Base-by-base conservation (phyloP, 2,888 invertebrate genomes). In the Amphipyra berbera region DNA sequence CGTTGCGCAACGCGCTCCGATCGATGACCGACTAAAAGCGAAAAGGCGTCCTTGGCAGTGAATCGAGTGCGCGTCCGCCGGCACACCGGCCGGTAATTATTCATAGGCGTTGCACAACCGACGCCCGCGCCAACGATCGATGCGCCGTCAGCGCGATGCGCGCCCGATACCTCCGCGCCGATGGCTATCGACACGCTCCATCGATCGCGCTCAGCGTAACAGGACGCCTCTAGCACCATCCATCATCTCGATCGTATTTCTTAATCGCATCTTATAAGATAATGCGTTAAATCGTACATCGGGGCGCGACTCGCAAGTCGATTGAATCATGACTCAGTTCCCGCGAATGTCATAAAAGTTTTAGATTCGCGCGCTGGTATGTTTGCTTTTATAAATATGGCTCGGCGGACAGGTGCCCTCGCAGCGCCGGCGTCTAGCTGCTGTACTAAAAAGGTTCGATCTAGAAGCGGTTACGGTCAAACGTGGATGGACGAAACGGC, bases 41-140 rank as follows among this genome's bases (percentile, higher is more conserved):
- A 90, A 88, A 89, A 83, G 83, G 82, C 90, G 90, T 90, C 91
- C 90, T 91, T 90, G 91, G 87, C 90, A 90, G 82, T 91, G 90
- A 89, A 88, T 83, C 84, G 82, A 83, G 82, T 71, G 78, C 83
- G 81, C 85, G 86, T 88, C 84, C 88, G 85, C 88, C 86, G 87
- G 78, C 83, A 73, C 84, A 78, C 83, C 76, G 75, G 82, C 78
- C 82, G 81, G 84, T 84, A 85, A 88, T 90, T 88, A 90, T 87
- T 89, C 88, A 90, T 87, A 85, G 84, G 78, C 80, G 81, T 89
- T 88, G 85, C 90, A 82, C 90, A 89, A 90, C 84, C 73, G 75
- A 73, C 69, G 70, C 69, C 75, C 64, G 76, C 78, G 75, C 78
- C 81, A 69, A 75, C 78, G 73, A 75, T 79, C 71, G 79, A 78